Percentiles rank a stretch among this genome's conserved stretches.
These are phyloP conservation scores for Drosophila eugracilis DNA, from an alignment of 1,140 invertebrate genomes.

Conservation along the genomic window DNA sequence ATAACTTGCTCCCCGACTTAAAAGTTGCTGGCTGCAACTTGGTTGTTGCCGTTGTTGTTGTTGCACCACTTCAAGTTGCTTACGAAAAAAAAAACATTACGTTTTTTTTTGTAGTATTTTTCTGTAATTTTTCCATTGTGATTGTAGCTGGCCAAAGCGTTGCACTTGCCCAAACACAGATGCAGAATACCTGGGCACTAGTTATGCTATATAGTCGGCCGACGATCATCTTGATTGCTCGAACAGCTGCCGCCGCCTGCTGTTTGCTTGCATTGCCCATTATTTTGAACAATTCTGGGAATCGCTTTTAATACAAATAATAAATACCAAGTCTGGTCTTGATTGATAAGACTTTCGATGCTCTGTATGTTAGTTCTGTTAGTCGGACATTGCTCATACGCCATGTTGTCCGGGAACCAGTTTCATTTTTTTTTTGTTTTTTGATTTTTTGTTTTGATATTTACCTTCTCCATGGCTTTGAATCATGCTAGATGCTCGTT, in stretches of 20 bases:
- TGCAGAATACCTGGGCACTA: conserved; percentile 19
- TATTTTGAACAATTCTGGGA: conserved; percentile 19
- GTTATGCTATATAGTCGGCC: conserved; percentile 23
- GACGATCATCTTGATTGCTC: conserved; percentile 69
- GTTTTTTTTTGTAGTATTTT: conserved; percentile 44
- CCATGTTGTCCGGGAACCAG: conserved; percentile 20
- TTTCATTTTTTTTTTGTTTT: conserved; percentile 11
- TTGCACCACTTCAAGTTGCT: conserved; percentile 53
- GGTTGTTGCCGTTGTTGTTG: conserved; percentile 39
- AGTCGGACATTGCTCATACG: conserved; percentile 40
- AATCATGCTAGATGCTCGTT: conserved; percentile 74
- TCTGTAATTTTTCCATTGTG: conserved; percentile 40
- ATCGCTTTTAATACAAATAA: neutral
- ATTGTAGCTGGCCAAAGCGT: conserved; percentile 40
- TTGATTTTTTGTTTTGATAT: conserved; percentile 39
- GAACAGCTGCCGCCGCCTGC: conserved; percentile 59
- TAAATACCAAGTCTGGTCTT: neutral
- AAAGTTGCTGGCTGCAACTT: conserved; percentile 50
- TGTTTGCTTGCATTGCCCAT: conserved; percentile 32
- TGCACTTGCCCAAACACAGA: conserved; percentile 66
- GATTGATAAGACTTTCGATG: conserved; percentile 14
- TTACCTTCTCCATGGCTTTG: conserved; percentile 41
- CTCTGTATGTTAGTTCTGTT: neutral
- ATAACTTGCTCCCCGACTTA: conserved; percentile 73
- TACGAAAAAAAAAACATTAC: conserved; percentile 68